Base-by-base conservation (phyloP, 2,888 invertebrate genomes). In the Chrysolina americana region DNA sequence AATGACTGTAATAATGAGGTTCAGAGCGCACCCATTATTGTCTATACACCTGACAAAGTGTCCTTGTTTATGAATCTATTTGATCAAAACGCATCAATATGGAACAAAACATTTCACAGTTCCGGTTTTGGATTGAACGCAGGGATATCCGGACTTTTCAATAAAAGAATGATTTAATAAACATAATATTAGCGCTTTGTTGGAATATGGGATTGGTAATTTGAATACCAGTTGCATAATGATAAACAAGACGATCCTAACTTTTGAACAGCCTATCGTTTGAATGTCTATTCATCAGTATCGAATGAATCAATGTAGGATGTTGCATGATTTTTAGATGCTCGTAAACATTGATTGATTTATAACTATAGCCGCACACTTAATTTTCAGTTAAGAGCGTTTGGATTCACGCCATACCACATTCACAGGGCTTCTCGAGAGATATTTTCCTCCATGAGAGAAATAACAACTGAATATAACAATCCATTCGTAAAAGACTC, bases 131-230 rank as follows among this genome's bases (percentile, higher is more conserved):
- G 77, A 78, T 77, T 81, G 82, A 85, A 84, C 81, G 83, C 81
- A 83, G 84, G 86, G 85, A 86, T 86, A 85, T 86, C 86, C 86
- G 85, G 86, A 70, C 68, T 78, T 78, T 77, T 80, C 74, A 77
- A 84, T 84, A 84, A 84, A 84, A 84, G 85, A 85, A 85, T 84
- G 84, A 85, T 86, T 86, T 85, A 85, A 86, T 85, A 85, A 84
- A 85, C 83, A 85, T 84, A 84, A 85, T 84, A 83, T 81, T 82
- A 81, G 80, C 71, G 73, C 76, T 80, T 79, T 81, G 77, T 80
- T 79, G 76, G 81, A 81, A 80, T 81, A 76, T 79, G 78, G 83
- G 82, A 83, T 82, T 79, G 83, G 81, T 83, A 79, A 82, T 81
- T 83, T 80, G 79, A 76, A 80, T 78, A 82, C 80, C 80, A 81